phyloP scores from a whole-genome alignment of 1,140 invertebrate genomes.

The Orchesella cincta region DNA sequence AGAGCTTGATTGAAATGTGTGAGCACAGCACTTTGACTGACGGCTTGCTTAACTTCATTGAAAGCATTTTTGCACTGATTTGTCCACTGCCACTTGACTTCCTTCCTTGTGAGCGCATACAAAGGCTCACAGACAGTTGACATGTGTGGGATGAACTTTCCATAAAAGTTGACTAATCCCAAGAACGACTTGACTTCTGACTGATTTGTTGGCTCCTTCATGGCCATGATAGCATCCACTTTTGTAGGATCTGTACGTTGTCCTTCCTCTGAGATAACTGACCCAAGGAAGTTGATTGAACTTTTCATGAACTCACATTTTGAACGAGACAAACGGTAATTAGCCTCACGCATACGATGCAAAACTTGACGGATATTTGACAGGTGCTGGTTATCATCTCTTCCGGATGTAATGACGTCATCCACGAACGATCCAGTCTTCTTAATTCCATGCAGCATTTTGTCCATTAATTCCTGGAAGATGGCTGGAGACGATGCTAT shows the following conservation, averaged over 20 bases:
- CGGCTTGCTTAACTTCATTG: conserved; percentile 48
- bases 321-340: conserved; percentile 37
- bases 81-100: conserved; percentile 50
- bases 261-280: conserved; percentile 54
- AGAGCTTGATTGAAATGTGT: conserved; percentile 56
- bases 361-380: conserved; percentile 45
- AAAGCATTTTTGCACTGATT: conserved; percentile 49
- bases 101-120: conserved; percentile 47
- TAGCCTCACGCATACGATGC: conserved; percentile 41
- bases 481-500: conserved; percentile 52
- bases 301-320: neutral
- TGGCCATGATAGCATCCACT: conserved; percentile 52
- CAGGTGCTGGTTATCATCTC: conserved; percentile 49
- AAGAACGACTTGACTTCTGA: conserved; percentile 51
- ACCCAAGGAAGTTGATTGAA: conserved; percentile 55
- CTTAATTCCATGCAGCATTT: conserved; percentile 51
- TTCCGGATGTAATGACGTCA: conserved; percentile 54
- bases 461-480: conserved; percentile 56
- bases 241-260: conserved; percentile 55
- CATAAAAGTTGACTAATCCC: conserved; percentile 54
- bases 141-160: conserved; percentile 54
- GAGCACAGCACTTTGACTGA: conserved; percentile 44
- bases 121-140: conserved; percentile 50
- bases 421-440: conserved; percentile 52
- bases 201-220: conserved; percentile 46